Conservation (phyloP, 2,888 invertebrate genomes). For the Cheilosia vernalis region DNA sequence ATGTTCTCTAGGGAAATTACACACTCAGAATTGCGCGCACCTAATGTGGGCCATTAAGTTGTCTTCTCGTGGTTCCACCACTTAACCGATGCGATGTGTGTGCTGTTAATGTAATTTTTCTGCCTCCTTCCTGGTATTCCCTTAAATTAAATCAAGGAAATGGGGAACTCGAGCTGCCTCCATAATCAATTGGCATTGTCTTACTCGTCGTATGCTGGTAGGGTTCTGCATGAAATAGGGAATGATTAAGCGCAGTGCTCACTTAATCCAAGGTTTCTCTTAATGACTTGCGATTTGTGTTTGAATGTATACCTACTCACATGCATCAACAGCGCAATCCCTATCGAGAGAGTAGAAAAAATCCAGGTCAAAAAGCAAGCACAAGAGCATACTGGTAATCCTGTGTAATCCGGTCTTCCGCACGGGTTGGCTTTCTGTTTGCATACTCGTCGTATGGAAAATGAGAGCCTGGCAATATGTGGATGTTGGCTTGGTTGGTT, state of each 20-base stretch:
- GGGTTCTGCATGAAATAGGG: slow-evolving; percentile 23
- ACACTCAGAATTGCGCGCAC: slow-evolving; percentile 30
- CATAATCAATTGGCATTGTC: slow-evolving; percentile 47
- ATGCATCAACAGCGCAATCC: slow-evolving; percentile 36
- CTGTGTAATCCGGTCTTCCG: slow-evolving; percentile 72
- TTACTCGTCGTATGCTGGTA: slow-evolving; percentile 19
- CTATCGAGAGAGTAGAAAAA: slow-evolving; percentile 17
- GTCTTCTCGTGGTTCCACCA: slow-evolving; percentile 10
- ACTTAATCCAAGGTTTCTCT: slow-evolving; percentile 16
- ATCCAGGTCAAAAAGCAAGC: slow-evolving; percentile 71
- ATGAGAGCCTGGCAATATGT: slow-evolving; percentile 43
- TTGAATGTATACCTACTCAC: background rate
- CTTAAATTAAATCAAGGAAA: slow-evolving; percentile 50
- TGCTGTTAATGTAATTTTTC: slow-evolving; percentile 9
- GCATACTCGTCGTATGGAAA: slow-evolving; percentile 9
- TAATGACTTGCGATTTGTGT: slow-evolving; percentile 12
- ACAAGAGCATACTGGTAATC: slow-evolving; percentile 59
- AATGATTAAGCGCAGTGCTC: slow-evolving; percentile 59
- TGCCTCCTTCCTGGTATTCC: slow-evolving; percentile 23
- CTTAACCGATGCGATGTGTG: slow-evolving; percentile 1
- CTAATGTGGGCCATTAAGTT: slow-evolving; percentile 55
- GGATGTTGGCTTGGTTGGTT: background rate
- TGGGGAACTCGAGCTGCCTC: slow-evolving; percentile 35
- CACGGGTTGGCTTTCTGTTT: slow-evolving; percentile 37
- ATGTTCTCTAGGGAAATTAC: slow-evolving; percentile 43